phyloP scores from a whole-genome alignment of 2,888 invertebrate species.

The Coleophora flavipennella region DNA sequence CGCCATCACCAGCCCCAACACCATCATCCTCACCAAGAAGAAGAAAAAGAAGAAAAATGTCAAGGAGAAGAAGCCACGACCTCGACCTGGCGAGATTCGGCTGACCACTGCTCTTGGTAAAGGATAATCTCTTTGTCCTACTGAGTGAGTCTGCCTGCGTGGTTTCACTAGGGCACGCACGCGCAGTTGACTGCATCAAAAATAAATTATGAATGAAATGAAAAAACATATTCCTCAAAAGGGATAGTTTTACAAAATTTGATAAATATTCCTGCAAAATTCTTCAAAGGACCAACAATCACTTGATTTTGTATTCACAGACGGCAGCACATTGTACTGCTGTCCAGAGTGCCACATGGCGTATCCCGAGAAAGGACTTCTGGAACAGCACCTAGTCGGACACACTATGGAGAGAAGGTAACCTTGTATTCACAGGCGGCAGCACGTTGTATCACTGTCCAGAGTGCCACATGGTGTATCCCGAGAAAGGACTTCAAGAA shows the following conservation, averaged over 20 bases:
- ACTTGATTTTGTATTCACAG: no score
- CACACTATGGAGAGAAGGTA: slow-evolving; percentile 86
- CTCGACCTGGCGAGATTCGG: slow-evolving; percentile 87
- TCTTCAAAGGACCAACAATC: no score
- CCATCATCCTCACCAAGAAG: slow-evolving; percentile 32
- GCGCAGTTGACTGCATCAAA: no score
- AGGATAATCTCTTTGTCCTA: no score
- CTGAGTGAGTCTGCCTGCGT: no score
- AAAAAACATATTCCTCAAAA: neutral
- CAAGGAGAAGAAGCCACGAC: slow-evolving; percentile 86
- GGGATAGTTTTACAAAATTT: neutral
- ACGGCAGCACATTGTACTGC: slow-evolving; percentile 88
- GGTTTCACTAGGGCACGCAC: no score
- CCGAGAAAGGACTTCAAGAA: slow-evolving; percentile 86
- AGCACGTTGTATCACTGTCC: slow-evolving; percentile 90
- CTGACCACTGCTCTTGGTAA: slow-evolving; percentile 79
- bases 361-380: slow-evolving; percentile 85
- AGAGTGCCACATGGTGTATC: slow-evolving; percentile 92
- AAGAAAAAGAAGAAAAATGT: slow-evolving; percentile 83
- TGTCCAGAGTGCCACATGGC: slow-evolving; percentile 94
- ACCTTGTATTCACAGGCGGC: no score
- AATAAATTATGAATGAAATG: no score
- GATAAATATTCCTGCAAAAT: no score
- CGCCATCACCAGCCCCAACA: slow-evolving; percentile 38
- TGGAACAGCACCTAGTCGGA: slow-evolving; percentile 88